These are phyloP conservation scores for Marasmarcha lunaedactyla DNA, from an alignment of 2,888 invertebrate genomes.

Conservation along the genomic window DNA sequence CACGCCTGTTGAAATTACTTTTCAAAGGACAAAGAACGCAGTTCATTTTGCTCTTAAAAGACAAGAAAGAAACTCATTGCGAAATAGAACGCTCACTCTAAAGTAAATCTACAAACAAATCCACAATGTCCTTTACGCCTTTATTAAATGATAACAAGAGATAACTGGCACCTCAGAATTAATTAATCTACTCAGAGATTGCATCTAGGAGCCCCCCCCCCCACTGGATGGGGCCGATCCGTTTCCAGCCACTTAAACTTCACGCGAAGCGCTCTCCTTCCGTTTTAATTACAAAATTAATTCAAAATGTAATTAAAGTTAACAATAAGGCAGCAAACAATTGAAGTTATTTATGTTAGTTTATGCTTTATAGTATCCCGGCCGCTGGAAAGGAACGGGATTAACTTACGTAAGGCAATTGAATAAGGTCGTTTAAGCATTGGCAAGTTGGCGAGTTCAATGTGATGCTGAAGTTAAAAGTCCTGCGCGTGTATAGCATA, in stretches of 20 bases:
- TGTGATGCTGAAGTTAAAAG: too few relatives aligned
- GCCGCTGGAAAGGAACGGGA: slow-evolving; percentile 35
- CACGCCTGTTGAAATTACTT: too few relatives aligned
- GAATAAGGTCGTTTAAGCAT: neutral
- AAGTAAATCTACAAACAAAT: neutral
- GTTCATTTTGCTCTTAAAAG: too few relatives aligned
- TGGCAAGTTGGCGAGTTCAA: too few relatives aligned
- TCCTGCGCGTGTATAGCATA: too few relatives aligned
- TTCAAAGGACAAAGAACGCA: too few relatives aligned
- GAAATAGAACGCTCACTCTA: neutral
- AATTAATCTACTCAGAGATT: slow-evolving; percentile 71
- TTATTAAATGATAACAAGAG: slow-evolving; percentile 69
- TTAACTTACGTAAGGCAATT: slow-evolving; percentile 22
- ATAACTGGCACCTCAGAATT: slow-evolving; percentile 70
- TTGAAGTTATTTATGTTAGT: slow-evolving; percentile 72
- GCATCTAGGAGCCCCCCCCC: slow-evolving; percentile 58
- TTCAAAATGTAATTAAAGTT: slow-evolving; percentile 73
- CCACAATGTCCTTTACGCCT: slow-evolving; percentile 52
- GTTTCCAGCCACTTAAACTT: slow-evolving; percentile 71
- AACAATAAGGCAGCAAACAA: slow-evolving; percentile 72
- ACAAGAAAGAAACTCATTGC: too few relatives aligned
- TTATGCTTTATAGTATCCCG: slow-evolving; percentile 60
- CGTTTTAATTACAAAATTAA: slow-evolving; percentile 73
- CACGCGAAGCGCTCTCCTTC: slow-evolving; percentile 71
- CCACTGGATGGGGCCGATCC: slow-evolving; percentile 48